Conservation (phyloP, 2,113 vertebrate species). For the Chaenogobius annularis region DNA sequence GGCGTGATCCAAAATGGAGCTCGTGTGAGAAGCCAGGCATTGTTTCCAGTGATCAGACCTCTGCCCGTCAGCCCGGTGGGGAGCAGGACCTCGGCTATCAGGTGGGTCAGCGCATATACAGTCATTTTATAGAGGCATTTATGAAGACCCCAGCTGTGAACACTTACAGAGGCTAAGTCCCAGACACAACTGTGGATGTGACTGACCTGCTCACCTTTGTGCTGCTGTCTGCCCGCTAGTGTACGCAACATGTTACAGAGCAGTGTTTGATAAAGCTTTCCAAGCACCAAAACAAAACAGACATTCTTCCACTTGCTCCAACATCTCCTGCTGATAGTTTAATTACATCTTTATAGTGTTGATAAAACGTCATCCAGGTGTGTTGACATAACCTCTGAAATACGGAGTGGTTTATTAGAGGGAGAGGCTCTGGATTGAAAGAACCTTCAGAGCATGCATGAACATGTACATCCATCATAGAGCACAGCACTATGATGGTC, state of each 20-base stretch:
- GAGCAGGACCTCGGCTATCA: constrained; percentile 88
- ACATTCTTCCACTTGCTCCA: constrained; percentile 1
- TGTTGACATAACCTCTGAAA: constrained; percentile 52
- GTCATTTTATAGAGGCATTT: not conserved
- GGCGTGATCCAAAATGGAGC: constrained; percentile 97
- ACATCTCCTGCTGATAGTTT: constrained; percentile 51
- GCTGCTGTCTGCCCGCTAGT: not conserved
- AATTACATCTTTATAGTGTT: constrained; percentile 50
- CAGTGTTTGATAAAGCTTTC: not conserved
- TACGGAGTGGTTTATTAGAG: constrained; percentile 57
- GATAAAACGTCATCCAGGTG: constrained; percentile 57
- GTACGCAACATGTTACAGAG: not conserved
- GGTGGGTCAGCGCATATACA: constrained; percentile 75
- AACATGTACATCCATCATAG: constrained; percentile 68
- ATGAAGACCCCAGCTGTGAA: not conserved
- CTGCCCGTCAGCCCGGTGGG: constrained; percentile 91
- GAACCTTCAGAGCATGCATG: constrained; percentile 60
- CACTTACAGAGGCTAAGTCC: not conserved
- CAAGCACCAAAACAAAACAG: constrained; percentile 14
- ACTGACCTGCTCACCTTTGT: not conserved
- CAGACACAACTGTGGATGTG: not conserved
- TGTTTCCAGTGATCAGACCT: constrained; percentile 92
- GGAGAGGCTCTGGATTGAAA: constrained; percentile 55
- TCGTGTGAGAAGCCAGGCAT: constrained; percentile 91
- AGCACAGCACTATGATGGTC: constrained; percentile 55